Conservation (phyloP, 2,888 invertebrate species). For the Mythimna vitellina region DNA sequence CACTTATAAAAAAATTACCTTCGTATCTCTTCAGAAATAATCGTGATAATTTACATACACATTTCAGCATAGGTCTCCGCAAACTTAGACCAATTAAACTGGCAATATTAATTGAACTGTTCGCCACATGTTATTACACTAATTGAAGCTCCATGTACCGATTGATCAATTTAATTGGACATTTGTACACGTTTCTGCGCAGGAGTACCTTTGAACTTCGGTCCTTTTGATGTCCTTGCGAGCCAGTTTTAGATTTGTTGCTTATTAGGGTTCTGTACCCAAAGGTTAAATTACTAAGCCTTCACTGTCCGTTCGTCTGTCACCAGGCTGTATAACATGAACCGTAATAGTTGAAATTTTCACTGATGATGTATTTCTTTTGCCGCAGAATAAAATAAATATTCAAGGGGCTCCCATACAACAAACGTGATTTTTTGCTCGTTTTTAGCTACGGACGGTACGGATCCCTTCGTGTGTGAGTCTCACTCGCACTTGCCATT, state of each 20-base stretch:
- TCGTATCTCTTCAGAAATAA: slow-evolving; percentile 21
- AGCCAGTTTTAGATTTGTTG: slow-evolving; percentile 27
- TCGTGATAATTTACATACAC: slow-evolving; percentile 44
- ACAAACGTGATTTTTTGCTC: no score
- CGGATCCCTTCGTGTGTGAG: no score
- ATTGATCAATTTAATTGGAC: slow-evolving; percentile 74
- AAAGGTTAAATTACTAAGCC: no score
- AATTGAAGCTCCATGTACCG: slow-evolving; percentile 70
- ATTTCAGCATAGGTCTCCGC: slow-evolving; percentile 42
- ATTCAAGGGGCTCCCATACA: no score
- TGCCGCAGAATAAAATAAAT: no score
- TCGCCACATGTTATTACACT: slow-evolving; percentile 61
- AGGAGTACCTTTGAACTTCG: slow-evolving; percentile 58
- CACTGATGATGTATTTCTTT: no score
- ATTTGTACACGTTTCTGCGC: slow-evolving; percentile 66
- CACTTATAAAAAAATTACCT: slow-evolving; percentile 2
- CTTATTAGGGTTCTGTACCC: background rate
- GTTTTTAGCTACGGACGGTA: no score
- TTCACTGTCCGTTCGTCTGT: no score
- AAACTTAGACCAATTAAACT: slow-evolving; percentile 58
- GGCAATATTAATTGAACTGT: slow-evolving; percentile 64
- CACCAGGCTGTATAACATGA: no score
- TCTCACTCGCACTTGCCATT: no score
- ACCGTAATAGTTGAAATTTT: no score
- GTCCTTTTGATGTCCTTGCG: slow-evolving; percentile 54